These are phyloP conservation scores for Callocephalon fimbriatum DNA, from an alignment of 2,113 vertebrate genomes.

Conservation along the genomic window DNA sequence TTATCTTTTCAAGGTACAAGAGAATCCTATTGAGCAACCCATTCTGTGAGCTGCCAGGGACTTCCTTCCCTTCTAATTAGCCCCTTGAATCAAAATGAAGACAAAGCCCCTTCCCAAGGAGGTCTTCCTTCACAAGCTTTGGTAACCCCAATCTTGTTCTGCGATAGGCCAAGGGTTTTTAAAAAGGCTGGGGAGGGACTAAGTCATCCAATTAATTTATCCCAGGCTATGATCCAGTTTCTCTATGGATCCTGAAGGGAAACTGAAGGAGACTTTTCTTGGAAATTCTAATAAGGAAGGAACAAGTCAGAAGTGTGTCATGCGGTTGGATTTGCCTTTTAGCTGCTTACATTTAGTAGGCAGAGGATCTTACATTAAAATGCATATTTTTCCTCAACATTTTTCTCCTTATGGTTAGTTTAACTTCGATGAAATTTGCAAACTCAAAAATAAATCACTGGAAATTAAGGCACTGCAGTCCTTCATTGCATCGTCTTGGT, in stretches of 20 bases:
- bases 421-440: slow-evolving; percentile 32
- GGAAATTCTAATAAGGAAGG: not conserved
- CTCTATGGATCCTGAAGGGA: not conserved
- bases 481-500: slow-evolving; percentile 40
- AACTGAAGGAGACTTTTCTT: not conserved
- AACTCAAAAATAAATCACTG: slow-evolving; percentile 60
- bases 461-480: slow-evolving; percentile 50
- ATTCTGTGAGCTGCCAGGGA: not conserved
- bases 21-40: not conserved
- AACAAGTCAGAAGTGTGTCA: not conserved
- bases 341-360: not conserved
- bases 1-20: not conserved
- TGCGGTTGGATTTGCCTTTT: slow-evolving; percentile 1
- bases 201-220: not conserved
- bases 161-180: not conserved
- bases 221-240: not conserved
- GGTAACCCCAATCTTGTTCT: not conserved
- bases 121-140: not conserved
- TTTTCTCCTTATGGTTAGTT: slow-evolving; percentile 34
- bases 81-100: not conserved
- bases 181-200: not conserved
- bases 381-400: not conserved
- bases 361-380: slow-evolving; percentile 29
- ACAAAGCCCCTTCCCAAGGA: not conserved
- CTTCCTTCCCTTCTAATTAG: not conserved